Evolutionary conservation across 2,113 vertebrate genomes (phyloP).

Genomic region (Chelonoidis abingdonii): DNA sequence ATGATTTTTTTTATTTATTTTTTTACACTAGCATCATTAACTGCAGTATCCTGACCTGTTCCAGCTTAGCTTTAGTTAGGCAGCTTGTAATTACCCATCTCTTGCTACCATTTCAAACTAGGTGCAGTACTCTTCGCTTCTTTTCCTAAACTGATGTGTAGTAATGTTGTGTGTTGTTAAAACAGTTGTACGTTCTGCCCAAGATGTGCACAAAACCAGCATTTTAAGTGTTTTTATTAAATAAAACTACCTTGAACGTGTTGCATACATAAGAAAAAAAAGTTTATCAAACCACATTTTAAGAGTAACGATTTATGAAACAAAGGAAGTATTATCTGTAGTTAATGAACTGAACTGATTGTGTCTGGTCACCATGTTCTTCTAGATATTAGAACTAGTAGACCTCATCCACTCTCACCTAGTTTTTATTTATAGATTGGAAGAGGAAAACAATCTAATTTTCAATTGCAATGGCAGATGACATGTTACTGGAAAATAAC

Average conservation of each 20-base stretch:
- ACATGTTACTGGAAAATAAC: constrained; percentile 21
- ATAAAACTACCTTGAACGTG: not conserved
- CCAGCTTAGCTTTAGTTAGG: not conserved
- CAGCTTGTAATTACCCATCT: not conserved
- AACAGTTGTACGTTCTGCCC: not conserved
- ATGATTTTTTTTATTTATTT: not conserved
- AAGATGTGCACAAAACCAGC: not conserved
- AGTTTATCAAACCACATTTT: not conserved
- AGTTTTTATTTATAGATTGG: not conserved
- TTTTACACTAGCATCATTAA: not conserved
- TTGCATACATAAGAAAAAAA: not conserved
- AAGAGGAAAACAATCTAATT: not conserved
- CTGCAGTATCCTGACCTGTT: not conserved
- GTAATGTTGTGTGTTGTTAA: not conserved
- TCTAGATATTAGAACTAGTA: not conserved
- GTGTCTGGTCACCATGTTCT: not conserved
- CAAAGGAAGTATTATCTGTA: not conserved
- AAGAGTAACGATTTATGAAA: not conserved
- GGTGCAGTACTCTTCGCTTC: not conserved
- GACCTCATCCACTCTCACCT: not conserved
- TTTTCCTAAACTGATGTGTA: not conserved
- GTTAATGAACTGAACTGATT: not conserved
- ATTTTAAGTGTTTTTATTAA: not conserved
- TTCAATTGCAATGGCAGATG: not conserved
- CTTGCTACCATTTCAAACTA: no score